Conservation (phyloP, 2,797 vertebrate genomes). For the Acanthiza pusilla region DNA sequence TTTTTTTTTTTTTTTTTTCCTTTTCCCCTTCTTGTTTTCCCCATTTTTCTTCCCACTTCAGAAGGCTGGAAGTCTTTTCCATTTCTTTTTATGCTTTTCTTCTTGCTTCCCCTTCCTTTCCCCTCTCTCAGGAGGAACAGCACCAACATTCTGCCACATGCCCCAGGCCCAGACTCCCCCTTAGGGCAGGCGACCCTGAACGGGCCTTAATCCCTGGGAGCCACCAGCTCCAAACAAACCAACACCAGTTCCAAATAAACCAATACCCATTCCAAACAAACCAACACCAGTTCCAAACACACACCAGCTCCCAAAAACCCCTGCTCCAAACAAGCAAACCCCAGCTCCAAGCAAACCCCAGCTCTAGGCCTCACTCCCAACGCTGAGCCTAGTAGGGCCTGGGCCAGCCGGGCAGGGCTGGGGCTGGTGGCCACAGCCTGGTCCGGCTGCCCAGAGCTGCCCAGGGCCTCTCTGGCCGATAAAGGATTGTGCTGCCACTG, state of each 20-base stretch:
- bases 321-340: not conserved
- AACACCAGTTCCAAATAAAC: no score
- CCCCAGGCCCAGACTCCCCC: accelerated
- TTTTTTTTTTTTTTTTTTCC: no score
- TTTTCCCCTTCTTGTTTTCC: not conserved
- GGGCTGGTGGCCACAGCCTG: accelerated
- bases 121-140: not conserved
- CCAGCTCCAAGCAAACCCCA: not conserved
- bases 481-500: accelerated
- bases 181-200: not conserved
- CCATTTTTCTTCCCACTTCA: accelerated
- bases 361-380: not conserved
- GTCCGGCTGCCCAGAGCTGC: accelerated
- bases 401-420: not conserved
- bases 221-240: not conserved
- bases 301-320: no score
- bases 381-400: not conserved
- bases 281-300: no score
- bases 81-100: not conserved
- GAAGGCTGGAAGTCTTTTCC: accelerated
- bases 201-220: not conserved
- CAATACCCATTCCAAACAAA: no score
- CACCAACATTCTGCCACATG: accelerated
- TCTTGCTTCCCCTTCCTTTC: not conserved
- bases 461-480: accelerated